Evolutionary conservation across 2,888 invertebrate species (phyloP), one percentile per base, ranked within the genome.

Genomic region (Drosophila picticornis): DNA sequence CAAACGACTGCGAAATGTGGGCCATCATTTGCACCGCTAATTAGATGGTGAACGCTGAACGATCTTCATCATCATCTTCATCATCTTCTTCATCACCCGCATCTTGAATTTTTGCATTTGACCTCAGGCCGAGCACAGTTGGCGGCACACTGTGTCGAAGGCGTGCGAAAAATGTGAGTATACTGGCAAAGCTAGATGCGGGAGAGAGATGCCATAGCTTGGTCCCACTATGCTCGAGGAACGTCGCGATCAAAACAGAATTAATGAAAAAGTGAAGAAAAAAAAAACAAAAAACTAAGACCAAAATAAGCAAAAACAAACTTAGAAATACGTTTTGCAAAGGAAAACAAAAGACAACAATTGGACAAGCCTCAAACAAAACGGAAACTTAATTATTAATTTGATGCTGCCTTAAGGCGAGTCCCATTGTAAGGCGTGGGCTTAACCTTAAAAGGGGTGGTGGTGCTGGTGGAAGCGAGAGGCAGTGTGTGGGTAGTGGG

Each of bases 171-270:
- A 57, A 43, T 53, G 40, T 11, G n/a, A 32, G 7, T 1, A 19
- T 25, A 9, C 7, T n/a, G 11, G 2, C 25, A 19, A 34, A 6
- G 22, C 22, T 34, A 1, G 1, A 34, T 19, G 19, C n/a, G 9
- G 22, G n/a, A 16, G 11, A 2, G 10, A 0, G 6, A 16, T 1
- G 43, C 53, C 27, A 10, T 27, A 4, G 4, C 19, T 36, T 72
- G 25, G 50, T 13, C 9, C 68, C 88, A 85, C 77, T 76, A 74
- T 77, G 64, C 51, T 32, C 40, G 58, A 11, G 43, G 61, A 78
- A 78, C 22, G 50, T 57, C 31, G 27, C 62, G 89, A 84, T 82
- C 90, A 84, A 75, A 90, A 84, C 88, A 89, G 84, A 81, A 56
- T 72, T 75, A 78, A 78, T 48, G 64, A 72, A 70, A 76, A 63